These are phyloP conservation scores for Cyphomyrus plagiostoma DNA, from an alignment of 2,113 vertebrate species.

Conservation along the genomic window DNA sequence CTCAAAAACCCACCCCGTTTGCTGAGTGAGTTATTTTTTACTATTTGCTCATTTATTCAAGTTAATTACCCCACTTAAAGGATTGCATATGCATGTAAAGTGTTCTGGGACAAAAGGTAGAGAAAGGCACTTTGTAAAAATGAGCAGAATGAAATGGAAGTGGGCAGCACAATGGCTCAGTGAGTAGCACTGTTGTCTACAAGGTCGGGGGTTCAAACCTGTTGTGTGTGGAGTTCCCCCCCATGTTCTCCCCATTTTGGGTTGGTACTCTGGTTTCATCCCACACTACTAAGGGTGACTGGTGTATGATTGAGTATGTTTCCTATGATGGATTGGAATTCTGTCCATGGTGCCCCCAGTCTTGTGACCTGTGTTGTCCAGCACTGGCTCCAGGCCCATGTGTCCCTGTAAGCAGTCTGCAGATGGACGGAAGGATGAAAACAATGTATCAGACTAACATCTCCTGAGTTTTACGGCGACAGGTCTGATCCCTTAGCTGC, in stretches of 20 bases:
- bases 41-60: neutral
- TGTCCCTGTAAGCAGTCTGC: neutral
- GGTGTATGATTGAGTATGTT: neutral
- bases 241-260: neutral
- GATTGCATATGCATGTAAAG: neutral
- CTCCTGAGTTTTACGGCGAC: neutral
- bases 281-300: neutral
- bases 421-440: neutral
- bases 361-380: neutral
- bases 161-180: neutral
- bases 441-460: neutral
- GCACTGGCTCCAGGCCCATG: neutral
- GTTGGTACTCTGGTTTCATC: neutral
- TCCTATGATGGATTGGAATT: neutral
- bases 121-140: neutral
- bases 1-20: neutral
- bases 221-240: neutral
- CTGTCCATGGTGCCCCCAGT: neutral
- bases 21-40: neutral
- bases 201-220: neutral
- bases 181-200: neutral
- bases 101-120: neutral
- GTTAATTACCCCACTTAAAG: neutral
- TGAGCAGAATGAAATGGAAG: neutral
- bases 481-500: neutral